A percentile compares a stretch with the other conserved stretches of the same genome.
These are phyloP conservation scores for Brachypodius melanocephalos DNA, from an alignment of 2,113 vertebrate species.

Conservation along the genomic window DNA sequence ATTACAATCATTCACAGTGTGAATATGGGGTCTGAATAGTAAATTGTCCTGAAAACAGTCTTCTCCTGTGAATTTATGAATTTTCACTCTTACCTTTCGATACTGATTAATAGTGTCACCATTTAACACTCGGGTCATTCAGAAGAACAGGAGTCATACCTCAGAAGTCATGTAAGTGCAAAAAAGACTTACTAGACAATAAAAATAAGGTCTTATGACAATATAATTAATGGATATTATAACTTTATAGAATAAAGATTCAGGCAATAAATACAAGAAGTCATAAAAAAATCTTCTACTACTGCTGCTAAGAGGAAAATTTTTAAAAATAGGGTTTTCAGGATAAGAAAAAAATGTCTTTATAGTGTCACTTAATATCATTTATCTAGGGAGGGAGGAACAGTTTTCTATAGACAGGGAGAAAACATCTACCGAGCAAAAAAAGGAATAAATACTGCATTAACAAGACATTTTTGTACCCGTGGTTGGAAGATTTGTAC, in stretches of 20 bases:
- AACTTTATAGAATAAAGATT: slow-evolving; percentile 16
- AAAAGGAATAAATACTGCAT: neutral
- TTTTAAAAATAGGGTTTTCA: neutral
- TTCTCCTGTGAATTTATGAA: slow-evolving; percentile 47
- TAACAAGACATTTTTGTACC: neutral
- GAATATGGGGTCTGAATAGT: slow-evolving; percentile 48
- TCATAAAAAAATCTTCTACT: neutral
- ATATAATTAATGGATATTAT: slow-evolving; percentile 56
- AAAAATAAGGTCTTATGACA: slow-evolving; percentile 40
- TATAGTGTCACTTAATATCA: neutral
- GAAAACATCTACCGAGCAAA: neutral
- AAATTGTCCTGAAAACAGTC: slow-evolving; percentile 61
- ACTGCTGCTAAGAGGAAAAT: neutral
- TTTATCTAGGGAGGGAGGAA: neutral
- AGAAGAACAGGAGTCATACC: neutral
- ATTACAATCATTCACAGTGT: slow-evolving; percentile 67
- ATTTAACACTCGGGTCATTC: slow-evolving; percentile 43
- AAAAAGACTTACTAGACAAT: slow-evolving; percentile 46
- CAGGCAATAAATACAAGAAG: neutral
- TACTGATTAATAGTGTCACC: slow-evolving; percentile 56
- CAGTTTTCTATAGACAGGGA: neutral
- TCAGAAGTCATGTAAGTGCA: slow-evolving; percentile 25
- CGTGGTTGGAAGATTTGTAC: neutral
- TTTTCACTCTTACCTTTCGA: slow-evolving; percentile 32
- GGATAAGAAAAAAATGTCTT: neutral